Evolutionary conservation across 2,888 invertebrate genomes (phyloP).

Genomic region (Scaptomyza cyrtandrae): DNA sequence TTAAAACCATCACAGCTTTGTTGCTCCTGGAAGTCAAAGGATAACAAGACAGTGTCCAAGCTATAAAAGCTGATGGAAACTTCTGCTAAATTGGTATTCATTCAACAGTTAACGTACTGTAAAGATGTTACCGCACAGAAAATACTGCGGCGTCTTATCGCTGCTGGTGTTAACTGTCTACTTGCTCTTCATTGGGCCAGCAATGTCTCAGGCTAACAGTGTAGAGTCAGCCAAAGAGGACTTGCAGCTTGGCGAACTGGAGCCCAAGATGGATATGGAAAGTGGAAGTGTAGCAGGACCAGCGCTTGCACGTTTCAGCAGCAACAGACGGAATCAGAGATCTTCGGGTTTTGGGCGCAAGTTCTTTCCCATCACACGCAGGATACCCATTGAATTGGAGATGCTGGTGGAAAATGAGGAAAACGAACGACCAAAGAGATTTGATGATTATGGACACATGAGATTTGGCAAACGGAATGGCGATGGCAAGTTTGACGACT

Average conservation of each 20-base stretch:
- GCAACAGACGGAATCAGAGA: conserved; percentile 66
- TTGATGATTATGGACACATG: conserved; percentile 91
- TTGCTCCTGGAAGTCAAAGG: conserved; percentile 5
- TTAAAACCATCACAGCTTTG: not conserved
- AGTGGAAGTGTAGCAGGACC: conserved; percentile 14
- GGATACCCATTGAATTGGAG: conserved; percentile 82
- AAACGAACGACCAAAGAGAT: conserved; percentile 85
- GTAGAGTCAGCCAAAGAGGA: conserved; percentile 51
- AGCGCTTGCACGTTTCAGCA: conserved; percentile 27
- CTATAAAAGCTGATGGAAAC: conserved; percentile 44
- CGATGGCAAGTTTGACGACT: conserved; percentile 90
- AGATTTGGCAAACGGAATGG: conserved; percentile 87
- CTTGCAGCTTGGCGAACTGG: conserved; percentile 46
- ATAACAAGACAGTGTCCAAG: not conserved
- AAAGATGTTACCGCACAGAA: conserved; percentile 46
- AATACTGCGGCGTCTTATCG: conserved; percentile 26
- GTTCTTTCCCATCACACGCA: conserved; percentile 73
- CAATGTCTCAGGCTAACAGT: conserved; percentile 33
- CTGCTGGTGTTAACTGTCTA: conserved; percentile 46
- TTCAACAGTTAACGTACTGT: conserved; percentile 17
- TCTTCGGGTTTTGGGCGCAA: conserved; percentile 64
- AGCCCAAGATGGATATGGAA: conserved; percentile 53
- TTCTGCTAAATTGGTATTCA: conserved; percentile 26
- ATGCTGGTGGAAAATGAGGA: conserved; percentile 81
- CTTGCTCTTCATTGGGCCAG: conserved; percentile 31